Percentiles rank a stretch among this genome's conserved stretches.
Evolutionary conservation across 1,140 invertebrate genomes (phyloP).

Genomic region (Zaprionus camerounensis): DNA sequence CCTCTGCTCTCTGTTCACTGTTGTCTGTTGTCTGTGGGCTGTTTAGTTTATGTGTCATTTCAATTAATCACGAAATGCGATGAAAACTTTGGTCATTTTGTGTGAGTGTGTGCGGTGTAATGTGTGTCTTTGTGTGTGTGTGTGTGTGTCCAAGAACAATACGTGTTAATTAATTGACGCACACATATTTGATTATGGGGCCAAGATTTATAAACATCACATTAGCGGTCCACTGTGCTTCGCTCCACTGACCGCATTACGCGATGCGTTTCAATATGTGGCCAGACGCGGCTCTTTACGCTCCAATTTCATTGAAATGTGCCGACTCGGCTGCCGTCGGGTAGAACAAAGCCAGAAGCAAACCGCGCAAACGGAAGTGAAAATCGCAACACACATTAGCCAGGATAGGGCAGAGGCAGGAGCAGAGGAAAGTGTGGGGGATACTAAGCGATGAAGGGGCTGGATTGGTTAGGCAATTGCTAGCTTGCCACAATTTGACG

Average conservation of each 20-base stretch:
- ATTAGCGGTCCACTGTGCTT: constrained; percentile 32
- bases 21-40: constrained; percentile 3
- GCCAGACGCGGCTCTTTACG: constrained; percentile 40
- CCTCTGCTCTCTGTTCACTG: constrained; percentile 24
- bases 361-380: constrained; percentile 60
- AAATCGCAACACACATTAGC: constrained; percentile 41
- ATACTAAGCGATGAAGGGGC: neutral
- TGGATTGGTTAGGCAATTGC: constrained; percentile 21
- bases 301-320: constrained; percentile 49
- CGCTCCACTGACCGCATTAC: constrained; percentile 46
- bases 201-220: constrained; percentile 60
- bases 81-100: constrained; percentile 63
- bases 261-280: constrained; percentile 42
- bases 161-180: constrained; percentile 71
- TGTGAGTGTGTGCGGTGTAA: constrained; percentile 20
- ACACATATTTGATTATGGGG: constrained; percentile 63
- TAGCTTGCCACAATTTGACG: constrained; percentile 64
- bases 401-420: neutral
- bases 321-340: constrained; percentile 25
- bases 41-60: constrained; percentile 65
- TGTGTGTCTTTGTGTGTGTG: constrained; percentile 5
- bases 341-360: constrained; percentile 40
- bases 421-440: neutral
- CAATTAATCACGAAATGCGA: constrained; percentile 76
- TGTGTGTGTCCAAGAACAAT: constrained; percentile 13